These are phyloP conservation scores for Dryas iulia DNA, from an alignment of 1,140 invertebrate genomes.

Conservation along the genomic window DNA sequence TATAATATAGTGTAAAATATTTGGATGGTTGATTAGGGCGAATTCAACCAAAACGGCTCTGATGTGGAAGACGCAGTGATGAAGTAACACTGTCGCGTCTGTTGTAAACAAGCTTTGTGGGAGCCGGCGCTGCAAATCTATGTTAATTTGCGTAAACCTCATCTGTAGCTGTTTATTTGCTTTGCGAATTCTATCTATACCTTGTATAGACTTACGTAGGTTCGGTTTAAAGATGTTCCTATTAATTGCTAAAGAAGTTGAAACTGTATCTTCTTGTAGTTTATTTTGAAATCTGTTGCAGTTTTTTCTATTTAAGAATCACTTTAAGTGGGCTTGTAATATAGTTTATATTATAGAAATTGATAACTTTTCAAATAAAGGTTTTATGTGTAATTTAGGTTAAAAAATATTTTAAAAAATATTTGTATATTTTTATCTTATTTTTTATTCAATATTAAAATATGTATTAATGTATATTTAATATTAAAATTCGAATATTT, in stretches of 20 bases:
- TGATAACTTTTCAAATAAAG: no score
- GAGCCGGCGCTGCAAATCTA: slow-evolving; percentile 17
- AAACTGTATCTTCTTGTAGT: no score
- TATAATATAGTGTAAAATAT: background rate
- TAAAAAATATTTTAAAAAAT: no score
- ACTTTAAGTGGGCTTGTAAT: no score
- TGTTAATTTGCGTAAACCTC: slow-evolving; percentile 26
- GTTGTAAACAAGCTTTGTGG: slow-evolving; percentile 22
- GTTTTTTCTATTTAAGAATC: background rate
- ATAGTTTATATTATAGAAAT: no score
- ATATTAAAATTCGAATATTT: no score
- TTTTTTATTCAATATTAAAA: no score
- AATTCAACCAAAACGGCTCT: background rate
- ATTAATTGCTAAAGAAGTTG: background rate
- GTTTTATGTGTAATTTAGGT: no score
- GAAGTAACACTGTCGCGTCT: slow-evolving; percentile 25
- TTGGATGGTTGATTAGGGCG: background rate
- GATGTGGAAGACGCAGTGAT: slow-evolving; percentile 24
- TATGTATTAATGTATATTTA: no score
- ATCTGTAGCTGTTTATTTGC: slow-evolving; percentile 17
- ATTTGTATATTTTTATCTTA: no score
- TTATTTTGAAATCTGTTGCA: no score
- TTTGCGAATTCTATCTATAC: background rate
- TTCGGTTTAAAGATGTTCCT: background rate
- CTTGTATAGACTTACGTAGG: background rate